A percentile compares a stretch with the other conserved stretches of the same genome.
Conservation (phyloP, 2,113 vertebrate genomes). For the Vidua chalybeata region DNA sequence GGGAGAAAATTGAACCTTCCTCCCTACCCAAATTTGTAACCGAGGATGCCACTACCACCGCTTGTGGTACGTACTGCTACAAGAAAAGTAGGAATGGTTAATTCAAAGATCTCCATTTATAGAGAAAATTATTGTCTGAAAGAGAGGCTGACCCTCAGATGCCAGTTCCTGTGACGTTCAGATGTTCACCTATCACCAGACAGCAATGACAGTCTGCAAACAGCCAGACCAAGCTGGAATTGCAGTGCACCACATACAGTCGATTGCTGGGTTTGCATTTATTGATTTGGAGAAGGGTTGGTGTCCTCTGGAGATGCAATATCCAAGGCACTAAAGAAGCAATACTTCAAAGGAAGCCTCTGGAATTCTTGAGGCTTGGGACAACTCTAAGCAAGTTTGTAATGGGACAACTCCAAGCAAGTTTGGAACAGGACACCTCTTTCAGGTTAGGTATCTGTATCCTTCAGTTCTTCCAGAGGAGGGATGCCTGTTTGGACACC, state of each 20-base stretch:
- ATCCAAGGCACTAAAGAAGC: not conserved
- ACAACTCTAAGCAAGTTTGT: not conserved
- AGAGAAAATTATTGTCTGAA: not conserved
- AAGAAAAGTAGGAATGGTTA: not conserved
- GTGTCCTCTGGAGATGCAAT: rapidly evolving
- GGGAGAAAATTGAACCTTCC: not conserved
- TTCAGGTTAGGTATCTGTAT: not conserved
- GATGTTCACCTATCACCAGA: not conserved
- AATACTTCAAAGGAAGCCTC: not conserved
- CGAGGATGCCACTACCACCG: not conserved
- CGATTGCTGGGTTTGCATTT: not conserved
- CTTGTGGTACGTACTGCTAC: not conserved
- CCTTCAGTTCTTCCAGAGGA: not conserved
- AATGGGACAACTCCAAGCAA: not conserved
- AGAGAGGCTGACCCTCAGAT: not conserved
- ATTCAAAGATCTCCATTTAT: not conserved
- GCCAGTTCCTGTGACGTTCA: not conserved
- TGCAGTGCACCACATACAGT: not conserved
- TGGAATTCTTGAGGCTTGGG: not conserved
- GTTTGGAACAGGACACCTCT: not conserved
- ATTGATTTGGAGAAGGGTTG: not conserved
- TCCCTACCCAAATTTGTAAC: not conserved
- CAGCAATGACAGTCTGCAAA: not conserved
- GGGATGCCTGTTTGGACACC: not conserved
- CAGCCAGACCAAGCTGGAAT: not conserved